Evolutionary conservation across 2,888 invertebrate genomes (phyloP), one percentile per base, ranked within the genome.

Genomic region (Lysandra coridon): DNA sequence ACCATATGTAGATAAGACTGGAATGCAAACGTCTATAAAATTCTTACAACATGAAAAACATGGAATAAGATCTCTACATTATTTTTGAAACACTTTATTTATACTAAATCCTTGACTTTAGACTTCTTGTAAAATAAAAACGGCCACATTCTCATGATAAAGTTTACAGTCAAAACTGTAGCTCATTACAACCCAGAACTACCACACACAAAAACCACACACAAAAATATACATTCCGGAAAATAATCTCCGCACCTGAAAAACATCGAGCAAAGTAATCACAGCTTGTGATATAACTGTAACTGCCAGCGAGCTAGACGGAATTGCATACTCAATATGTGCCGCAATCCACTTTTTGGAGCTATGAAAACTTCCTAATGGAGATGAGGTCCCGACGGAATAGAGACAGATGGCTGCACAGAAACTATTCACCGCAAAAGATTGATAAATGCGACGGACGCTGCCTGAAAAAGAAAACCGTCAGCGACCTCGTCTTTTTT

Each of bases 291-390:
- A 62, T 62, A 69, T 30, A 69, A 69, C 64, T 30, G 23, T 4
- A 64, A 30, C 30, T 3, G 69, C 17, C 69, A 33, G 23, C 33
- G 69, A 37, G 14, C 30, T 14, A 37, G 69, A 6, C 69, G 64
- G 30, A 69, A 69, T 69, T 69, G 69, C 30, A 64, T 64, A 30
- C 30, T 23, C 69, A 69, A 69, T 62, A 62, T 69, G 64, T 12
- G 64, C 30, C 14, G 64, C 64, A 69, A 69, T 69, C 4, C 69
- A 33, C 64, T 74, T 74, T 74, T 74, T 74, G 74, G 44, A 74
- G 44, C 74, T 23, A 74, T 44, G 74, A 23, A 74, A 44, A 40
- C 44, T 44, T 74, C 44, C 44, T 44, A 74, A 74, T 74, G 44
- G 44, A 74, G 74, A 74, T 23, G 40, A n/a, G 14, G 14, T 74